Conservation (phyloP, 2,797 vertebrate genomes). For the Chiloscyllium punctatum region DNA sequence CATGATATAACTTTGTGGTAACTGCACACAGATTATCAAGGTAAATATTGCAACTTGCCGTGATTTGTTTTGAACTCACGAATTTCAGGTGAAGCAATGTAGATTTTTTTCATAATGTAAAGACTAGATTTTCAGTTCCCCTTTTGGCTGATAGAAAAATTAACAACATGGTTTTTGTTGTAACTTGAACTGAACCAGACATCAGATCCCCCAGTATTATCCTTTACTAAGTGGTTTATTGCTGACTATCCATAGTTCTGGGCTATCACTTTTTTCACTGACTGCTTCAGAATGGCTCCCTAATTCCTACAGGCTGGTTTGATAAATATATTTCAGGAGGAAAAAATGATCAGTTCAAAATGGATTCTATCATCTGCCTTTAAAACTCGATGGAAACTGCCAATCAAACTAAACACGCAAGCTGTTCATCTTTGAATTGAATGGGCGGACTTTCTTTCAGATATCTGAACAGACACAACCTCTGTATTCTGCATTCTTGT, state of each 20-base stretch:
- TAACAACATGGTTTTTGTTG: neutral
- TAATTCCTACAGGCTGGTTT: neutral
- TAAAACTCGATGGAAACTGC: neutral
- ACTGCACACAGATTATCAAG: neutral
- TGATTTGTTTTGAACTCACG: neutral
- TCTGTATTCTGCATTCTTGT: neutral
- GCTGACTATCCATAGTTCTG: neutral
- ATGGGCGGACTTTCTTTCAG: neutral
- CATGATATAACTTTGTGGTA: neutral
- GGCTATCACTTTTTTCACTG: neutral
- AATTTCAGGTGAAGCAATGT: neutral
- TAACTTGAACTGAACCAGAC: neutral
- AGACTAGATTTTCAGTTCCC: neutral
- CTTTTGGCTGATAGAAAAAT: neutral
- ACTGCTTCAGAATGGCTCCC: neutral
- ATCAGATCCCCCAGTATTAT: neutral
- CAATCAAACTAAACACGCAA: neutral
- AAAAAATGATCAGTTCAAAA: neutral
- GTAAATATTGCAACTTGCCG: neutral
- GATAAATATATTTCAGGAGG: neutral
- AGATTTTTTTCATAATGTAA: neutral
- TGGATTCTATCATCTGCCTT: neutral
- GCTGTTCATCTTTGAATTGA: neutral
- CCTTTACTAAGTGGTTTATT: neutral
- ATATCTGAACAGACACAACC: neutral